Base-by-base conservation (phyloP, 2,113 vertebrate species). In the Hyla sarda region DNA sequence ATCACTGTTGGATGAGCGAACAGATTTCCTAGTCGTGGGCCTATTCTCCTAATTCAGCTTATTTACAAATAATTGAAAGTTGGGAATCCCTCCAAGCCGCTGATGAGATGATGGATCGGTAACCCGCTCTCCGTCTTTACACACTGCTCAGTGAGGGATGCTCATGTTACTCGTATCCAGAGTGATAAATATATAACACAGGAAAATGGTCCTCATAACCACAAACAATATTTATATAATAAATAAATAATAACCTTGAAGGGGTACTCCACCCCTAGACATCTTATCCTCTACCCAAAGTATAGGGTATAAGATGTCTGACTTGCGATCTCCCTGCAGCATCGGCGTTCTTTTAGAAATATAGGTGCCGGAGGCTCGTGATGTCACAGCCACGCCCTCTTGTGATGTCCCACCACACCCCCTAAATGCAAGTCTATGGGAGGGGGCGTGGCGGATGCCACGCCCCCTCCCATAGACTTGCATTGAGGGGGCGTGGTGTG, bases 41-140 rank as follows among this genome's bases (percentile, higher is more conserved):
- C 56, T 41, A 23, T 23, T 60, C 62, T 62, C 54, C 23, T 60
- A 80, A 80, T 80, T 80, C 8, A 16, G 14, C 32, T 80, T 23
- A 80, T 80, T 80, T 80, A 54, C 77, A 80, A 80, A 80, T 62
- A 62, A 80, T 62, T 62, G 79, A 67, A 69, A 82, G 37, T 67
- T 69, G 60, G 77, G 77, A 54, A 62, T 80, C 11, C 19, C 56
- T 80, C 77, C 77, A 80, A 60, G 37, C 37, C 23, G 21, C 77
- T n/a, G 56, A 80, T 62, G 56, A 80, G 54, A 62, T 62, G 77
- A 62, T n/a, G 34, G 58, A 62, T 80, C 54, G 21, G 11, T 60
- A 79, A 60, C 56, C 34, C 77, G 45, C 17, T 80, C 34, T 45
- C 77, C n/a, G 50, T 41, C 25, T 58, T 78, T 60, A 25, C 41